A percentile compares a stretch with the other conserved stretches of the same genome.
Evolutionary conservation across 1,140 invertebrate genomes (phyloP).

Genomic region (Liolophura sinensis): DNA sequence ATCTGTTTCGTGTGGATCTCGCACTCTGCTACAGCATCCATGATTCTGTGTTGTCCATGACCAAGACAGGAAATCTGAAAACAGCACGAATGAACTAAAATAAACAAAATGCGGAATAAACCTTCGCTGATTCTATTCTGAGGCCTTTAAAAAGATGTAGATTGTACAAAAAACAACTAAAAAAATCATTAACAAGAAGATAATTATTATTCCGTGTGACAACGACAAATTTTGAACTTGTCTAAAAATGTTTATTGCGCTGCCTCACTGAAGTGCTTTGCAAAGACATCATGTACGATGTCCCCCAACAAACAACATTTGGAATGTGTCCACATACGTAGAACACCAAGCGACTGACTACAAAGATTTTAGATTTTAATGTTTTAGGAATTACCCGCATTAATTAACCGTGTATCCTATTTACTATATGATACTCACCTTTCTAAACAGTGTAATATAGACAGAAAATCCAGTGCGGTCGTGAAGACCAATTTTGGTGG

Average conservation of each 20-base stretch:
- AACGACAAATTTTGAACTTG: too few relatives aligned
- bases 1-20: slow-evolving; percentile 45
- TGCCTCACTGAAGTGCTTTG: too few relatives aligned
- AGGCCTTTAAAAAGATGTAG: not conserved
- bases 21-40: slow-evolving; percentile 55
- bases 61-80: slow-evolving; percentile 54
- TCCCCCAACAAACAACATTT: not conserved
- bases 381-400: not conserved
- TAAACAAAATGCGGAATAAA: not conserved
- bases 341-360: not conserved
- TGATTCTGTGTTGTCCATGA: slow-evolving; percentile 47
- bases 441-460: slow-evolving; percentile 45
- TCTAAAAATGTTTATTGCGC: too few relatives aligned
- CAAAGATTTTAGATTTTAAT: not conserved
- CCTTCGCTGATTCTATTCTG: not conserved
- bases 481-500: slow-evolving; percentile 32
- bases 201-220: too few relatives aligned
- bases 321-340: not conserved
- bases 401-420: too few relatives aligned
- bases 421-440: slow-evolving; percentile 39
- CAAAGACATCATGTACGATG: too few relatives aligned
- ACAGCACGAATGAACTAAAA: slow-evolving; percentile 1
- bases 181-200: too few relatives aligned
- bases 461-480: slow-evolving; percentile 49
- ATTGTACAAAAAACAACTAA: too few relatives aligned